phyloP scores from a whole-genome alignment of 2,888 invertebrate genomes.

The Cephus sareptanus region DNA sequence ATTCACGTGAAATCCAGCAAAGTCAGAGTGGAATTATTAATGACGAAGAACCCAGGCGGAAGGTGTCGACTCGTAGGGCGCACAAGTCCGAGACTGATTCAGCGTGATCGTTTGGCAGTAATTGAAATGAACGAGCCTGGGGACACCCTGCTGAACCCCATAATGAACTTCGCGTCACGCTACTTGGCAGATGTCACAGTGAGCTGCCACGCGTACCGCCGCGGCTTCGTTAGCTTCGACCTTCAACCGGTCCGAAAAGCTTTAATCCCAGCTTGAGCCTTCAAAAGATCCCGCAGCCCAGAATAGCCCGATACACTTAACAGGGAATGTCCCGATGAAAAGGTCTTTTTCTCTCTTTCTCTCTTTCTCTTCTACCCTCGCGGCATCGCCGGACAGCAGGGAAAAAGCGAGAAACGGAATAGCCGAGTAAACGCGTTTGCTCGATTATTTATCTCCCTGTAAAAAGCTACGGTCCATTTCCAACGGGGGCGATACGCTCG shows the following conservation, averaged over 20 bases:
- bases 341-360: neutral
- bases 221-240: slow-evolving; percentile 33
- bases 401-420: neutral
- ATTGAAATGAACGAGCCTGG: slow-evolving; percentile 46
- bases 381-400: neutral
- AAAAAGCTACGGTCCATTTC: too few species aligned
- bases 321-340: too few species aligned
- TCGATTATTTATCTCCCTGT: too few species aligned
- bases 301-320: too few species aligned
- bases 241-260: slow-evolving; percentile 22
- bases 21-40: slow-evolving; percentile 26
- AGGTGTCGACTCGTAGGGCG: slow-evolving; percentile 25
- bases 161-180: slow-evolving; percentile 47
- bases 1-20: too few species aligned
- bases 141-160: slow-evolving; percentile 36
- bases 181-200: slow-evolving; percentile 46
- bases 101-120: slow-evolving; percentile 42
- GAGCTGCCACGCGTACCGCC: slow-evolving; percentile 25
- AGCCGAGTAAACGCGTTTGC: neutral
- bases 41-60: slow-evolving; percentile 13
- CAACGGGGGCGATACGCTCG: too few species aligned
- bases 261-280: slow-evolving; percentile 33
- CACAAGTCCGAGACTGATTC: slow-evolving; percentile 32
- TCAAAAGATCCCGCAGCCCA: too few species aligned
- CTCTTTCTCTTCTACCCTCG: neutral